Conservation (phyloP, 2,888 invertebrate genomes). For the Nasonia oneida region DNA sequence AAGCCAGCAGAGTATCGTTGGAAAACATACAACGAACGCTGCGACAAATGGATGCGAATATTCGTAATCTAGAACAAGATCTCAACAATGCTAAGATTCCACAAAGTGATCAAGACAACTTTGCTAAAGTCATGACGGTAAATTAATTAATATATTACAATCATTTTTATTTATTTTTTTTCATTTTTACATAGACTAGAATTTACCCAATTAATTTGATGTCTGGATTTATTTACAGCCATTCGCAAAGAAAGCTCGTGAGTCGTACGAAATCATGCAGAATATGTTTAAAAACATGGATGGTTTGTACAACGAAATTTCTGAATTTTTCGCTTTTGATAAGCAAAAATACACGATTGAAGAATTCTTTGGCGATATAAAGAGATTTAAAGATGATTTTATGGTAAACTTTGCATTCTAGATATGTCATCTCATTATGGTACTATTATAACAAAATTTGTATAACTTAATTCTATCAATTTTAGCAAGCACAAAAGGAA, state of each 20-base stretch:
- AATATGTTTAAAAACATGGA: slow-evolving; percentile 98
- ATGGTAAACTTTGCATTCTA: slow-evolving; percentile 81
- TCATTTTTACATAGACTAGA: not conserved
- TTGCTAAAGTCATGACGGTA: slow-evolving; percentile 93
- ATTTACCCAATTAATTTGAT: not conserved
- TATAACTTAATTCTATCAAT: not conserved
- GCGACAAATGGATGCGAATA: slow-evolving; percentile 92
- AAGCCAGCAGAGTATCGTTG: slow-evolving; percentile 92
- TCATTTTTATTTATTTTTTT: not conserved
- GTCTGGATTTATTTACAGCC: slow-evolving; percentile 76
- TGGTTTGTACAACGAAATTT: slow-evolving; percentile 88
- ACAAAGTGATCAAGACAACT: slow-evolving; percentile 90
- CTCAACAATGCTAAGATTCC: slow-evolving; percentile 91
- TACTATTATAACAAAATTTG: not conserved
- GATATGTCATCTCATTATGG: not conserved
- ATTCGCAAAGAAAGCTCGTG: slow-evolving; percentile 90
- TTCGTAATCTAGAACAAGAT: slow-evolving; percentile 94
- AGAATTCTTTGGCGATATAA: slow-evolving; percentile 97
- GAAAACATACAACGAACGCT: slow-evolving; percentile 90
- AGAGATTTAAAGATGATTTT: slow-evolving; percentile 96
- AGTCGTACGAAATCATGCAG: slow-evolving; percentile 92
- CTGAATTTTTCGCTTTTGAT: slow-evolving; percentile 96
- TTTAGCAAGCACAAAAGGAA: slow-evolving; percentile 90
- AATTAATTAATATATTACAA: slow-evolving; percentile 75
- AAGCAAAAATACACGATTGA: slow-evolving; percentile 95